phyloP scores from a whole-genome alignment of 2,888 invertebrate genomes.

The Macrophya annulata region DNA sequence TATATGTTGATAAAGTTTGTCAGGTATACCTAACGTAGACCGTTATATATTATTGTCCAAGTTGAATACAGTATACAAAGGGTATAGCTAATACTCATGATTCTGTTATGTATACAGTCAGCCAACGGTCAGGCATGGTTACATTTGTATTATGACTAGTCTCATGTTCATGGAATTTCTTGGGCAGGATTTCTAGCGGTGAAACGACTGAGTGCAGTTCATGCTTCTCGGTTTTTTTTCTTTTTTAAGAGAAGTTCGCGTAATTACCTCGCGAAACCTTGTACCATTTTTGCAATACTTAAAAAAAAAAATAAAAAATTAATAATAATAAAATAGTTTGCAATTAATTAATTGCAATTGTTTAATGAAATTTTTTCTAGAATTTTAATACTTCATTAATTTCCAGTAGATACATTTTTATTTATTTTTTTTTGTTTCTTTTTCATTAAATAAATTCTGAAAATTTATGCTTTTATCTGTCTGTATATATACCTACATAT shows the following conservation, averaged over 20 bases:
- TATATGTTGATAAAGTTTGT: neutral
- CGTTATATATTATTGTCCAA: neutral
- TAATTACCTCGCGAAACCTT: neutral
- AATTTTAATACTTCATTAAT: neutral
- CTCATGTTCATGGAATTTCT: slow-evolving; percentile 15
- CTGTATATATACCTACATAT: too few relatives aligned
- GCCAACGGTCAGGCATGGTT: slow-evolving; percentile 39
- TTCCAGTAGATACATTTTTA: neutral
- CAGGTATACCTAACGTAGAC: neutral
- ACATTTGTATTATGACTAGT: slow-evolving; percentile 31
- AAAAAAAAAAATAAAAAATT: neutral
- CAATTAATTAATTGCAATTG: too few relatives aligned
- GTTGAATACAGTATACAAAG: neutral
- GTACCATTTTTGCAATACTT: neutral
- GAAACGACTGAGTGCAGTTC: neutral
- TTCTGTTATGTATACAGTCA: slow-evolving; percentile 2
- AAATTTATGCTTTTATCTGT: neutral
- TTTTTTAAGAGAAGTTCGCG: neutral
- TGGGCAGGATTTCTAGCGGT: slow-evolving; percentile 18
- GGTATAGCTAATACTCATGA: neutral
- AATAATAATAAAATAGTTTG: neutral
- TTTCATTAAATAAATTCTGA: neutral
- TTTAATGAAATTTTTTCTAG: too few relatives aligned
- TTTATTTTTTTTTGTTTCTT: neutral
- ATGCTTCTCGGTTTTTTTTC: neutral